Evolutionary conservation across 1,140 invertebrate species (phyloP).

Genomic region (Drosophila parabipectinata): DNA sequence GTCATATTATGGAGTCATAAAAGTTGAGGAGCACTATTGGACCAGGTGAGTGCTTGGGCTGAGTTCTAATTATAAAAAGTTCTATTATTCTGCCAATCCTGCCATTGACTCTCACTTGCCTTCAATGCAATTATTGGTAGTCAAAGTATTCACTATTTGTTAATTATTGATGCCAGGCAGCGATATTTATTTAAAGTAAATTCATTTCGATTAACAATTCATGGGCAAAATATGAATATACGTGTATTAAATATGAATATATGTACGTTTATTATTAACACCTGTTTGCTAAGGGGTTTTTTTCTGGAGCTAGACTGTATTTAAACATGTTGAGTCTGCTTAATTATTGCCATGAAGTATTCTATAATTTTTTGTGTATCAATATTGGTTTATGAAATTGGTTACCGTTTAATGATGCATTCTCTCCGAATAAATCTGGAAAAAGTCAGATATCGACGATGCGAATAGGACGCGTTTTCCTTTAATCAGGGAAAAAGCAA

Average conservation of each 20-base stretch:
- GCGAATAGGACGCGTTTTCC: conserved; percentile 35
- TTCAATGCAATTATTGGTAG: conserved; percentile 32
- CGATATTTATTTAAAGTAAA: conserved; percentile 43
- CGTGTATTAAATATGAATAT: conserved; percentile 10
- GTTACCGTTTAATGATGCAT: conserved; percentile 13
- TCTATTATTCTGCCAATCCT: conserved; percentile 13
- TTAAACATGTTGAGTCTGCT: conserved; percentile 6
- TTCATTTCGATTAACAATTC: conserved; percentile 27
- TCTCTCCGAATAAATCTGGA: conserved; percentile 2
- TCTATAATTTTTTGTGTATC: conserved; percentile 26
- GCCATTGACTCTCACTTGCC: neutral
- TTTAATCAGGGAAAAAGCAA: conserved; percentile 41
- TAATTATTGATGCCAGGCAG: conserved; percentile 28
- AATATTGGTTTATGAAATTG: conserved; percentile 27
- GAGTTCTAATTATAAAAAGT: neutral
- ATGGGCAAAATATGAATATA: conserved; percentile 11
- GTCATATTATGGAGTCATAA: conserved; percentile 54
- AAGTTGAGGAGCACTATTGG: conserved; percentile 14
- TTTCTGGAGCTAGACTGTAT: neutral
- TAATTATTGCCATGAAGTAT: conserved; percentile 27
- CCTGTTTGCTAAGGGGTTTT: conserved; percentile 2
- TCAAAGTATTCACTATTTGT: conserved; percentile 31
- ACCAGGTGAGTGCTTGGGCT: conserved; percentile 39
- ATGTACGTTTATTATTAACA: conserved; percentile 33
- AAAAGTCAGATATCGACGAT: neutral